Evolutionary conservation across 2,113 vertebrate species (phyloP), one percentile per base, ranked within the genome.

Genomic region (Nannobrachium achirus): DNA sequence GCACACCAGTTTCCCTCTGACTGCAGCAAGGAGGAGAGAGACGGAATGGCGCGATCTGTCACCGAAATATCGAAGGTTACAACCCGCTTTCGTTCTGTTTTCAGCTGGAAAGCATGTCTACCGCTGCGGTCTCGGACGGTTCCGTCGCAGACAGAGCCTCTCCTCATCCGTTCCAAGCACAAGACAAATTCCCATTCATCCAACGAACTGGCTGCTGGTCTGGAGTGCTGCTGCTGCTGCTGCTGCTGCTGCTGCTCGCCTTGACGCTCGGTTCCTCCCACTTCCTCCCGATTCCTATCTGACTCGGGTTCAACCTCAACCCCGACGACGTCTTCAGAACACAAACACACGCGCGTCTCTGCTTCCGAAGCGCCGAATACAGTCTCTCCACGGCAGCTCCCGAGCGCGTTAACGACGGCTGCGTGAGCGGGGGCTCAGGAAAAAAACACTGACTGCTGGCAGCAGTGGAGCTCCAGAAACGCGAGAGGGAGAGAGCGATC

Each of bases 181-280:
- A 84, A 82, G 59, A 93, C 88, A 90, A 88, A 84, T 88, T 87
- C 88, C 88, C 92, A 91, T 91, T 92, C 90, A 92, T 90, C 81
- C 86, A 82, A 63, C 76, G 72, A 5, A 76, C 84, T 76, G 80
- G 15, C 64, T 69, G 79, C 25, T 33, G 25, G n/a, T n/a, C 65
- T 69, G 8, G 68, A 58, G 71, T 38, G 60, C 60, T 38, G 62
- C n/a, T n/a, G n/a, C n/a, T n/a, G n/a, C n/a, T n/a, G n/a, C 75
- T 15, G 86, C 80, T 60, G 83, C 77, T 66, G 57, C 57, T 18
- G 66, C 61, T 62, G 38, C 64, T 71, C 66, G 82, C 76, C 73
- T 73, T 56, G 78, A 65, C 81, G 72, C 51, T 49, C 77, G 73
- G 86, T 64, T 88, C 90, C 92, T 90, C 92, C 92, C 87, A 92